These are phyloP conservation scores for Rhinopomastus cyanomelas DNA, from an alignment of 2,113 vertebrate species.

Conservation along the genomic window DNA sequence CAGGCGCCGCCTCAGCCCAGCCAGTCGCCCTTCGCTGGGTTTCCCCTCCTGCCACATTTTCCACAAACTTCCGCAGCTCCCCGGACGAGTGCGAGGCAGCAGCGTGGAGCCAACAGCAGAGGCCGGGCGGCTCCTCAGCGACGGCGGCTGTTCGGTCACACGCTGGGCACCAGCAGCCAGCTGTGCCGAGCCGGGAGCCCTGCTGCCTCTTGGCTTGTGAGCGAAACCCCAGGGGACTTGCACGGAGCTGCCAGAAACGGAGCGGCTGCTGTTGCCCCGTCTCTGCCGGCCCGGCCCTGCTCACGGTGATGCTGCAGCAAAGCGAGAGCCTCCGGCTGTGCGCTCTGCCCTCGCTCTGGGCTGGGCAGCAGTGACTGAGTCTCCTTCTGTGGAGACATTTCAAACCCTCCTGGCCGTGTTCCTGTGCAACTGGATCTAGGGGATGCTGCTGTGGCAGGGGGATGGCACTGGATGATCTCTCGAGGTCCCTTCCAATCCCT, in stretches of 20 bases:
- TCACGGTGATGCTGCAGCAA: slow-evolving; percentile 30
- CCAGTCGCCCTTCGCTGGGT: neutral
- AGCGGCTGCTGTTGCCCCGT: neutral
- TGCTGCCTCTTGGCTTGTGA: neutral
- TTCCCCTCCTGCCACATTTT: slow-evolving; percentile 1
- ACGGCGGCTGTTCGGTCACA: neutral
- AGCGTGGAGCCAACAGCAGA: slow-evolving; percentile 41
- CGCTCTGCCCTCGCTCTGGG: slow-evolving; percentile 32
- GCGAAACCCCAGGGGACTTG: neutral
- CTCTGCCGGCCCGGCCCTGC: slow-evolving; percentile 4
- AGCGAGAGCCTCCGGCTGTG: neutral
- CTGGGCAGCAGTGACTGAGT: slow-evolving; percentile 22
- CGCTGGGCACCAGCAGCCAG: slow-evolving; percentile 1
- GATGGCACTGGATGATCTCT: too few species aligned
- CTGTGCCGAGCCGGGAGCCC: neutral
- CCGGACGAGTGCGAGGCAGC: slow-evolving; percentile 38
- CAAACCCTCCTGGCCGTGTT: too few species aligned
- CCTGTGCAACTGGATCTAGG: too few species aligned
- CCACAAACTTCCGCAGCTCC: slow-evolving; percentile 32
- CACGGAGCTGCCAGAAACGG: neutral
- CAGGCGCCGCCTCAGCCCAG: slow-evolving; percentile 37
- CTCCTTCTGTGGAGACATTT: too few species aligned
- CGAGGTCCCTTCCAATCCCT: too few species aligned
- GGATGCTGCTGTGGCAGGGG: too few species aligned
- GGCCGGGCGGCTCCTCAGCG: slow-evolving; percentile 38